Evolutionary conservation across 2,113 vertebrate genomes (phyloP).

Genomic region (Raja brachyura): DNA sequence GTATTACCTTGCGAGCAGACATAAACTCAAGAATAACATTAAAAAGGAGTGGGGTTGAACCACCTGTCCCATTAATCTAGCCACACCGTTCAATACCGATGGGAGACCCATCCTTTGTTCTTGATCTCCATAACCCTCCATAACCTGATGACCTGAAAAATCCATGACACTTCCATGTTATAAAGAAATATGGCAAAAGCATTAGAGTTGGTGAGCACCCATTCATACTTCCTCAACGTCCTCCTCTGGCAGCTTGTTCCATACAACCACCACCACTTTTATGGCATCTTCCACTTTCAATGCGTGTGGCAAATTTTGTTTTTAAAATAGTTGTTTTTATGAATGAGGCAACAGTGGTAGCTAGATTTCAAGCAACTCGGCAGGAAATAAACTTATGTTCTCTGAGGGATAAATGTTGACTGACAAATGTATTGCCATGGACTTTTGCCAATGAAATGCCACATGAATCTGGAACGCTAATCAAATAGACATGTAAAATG

Average conservation of each 20-base stretch:
- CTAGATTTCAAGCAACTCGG: neutral
- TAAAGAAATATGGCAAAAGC: neutral
- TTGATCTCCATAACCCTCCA: too few relatives aligned
- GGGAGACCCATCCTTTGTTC: too few relatives aligned
- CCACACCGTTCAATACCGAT: too few relatives aligned
- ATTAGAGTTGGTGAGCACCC: neutral
- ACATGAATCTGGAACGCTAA: neutral
- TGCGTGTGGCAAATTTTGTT: neutral
- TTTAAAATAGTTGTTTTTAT: neutral
- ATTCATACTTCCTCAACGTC: neutral
- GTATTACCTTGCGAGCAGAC: too few relatives aligned
- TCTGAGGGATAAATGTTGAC: neutral
- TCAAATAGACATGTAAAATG: neutral
- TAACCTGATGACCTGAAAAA: too few relatives aligned
- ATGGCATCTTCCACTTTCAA: neutral
- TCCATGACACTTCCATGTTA: too few relatives aligned
- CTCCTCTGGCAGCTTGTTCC: too few relatives aligned
- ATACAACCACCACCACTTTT: neutral
- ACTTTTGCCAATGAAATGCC: neutral
- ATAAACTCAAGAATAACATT: too few relatives aligned
- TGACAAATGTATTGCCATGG: neutral
- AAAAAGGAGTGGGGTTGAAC: too few relatives aligned
- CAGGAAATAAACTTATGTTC: neutral
- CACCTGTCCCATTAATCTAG: too few relatives aligned
- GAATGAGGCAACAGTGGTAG: neutral